Conservation (phyloP, 35 echinoderm and acorn worm genomes). For the Apostichopus japonicus region DNA sequence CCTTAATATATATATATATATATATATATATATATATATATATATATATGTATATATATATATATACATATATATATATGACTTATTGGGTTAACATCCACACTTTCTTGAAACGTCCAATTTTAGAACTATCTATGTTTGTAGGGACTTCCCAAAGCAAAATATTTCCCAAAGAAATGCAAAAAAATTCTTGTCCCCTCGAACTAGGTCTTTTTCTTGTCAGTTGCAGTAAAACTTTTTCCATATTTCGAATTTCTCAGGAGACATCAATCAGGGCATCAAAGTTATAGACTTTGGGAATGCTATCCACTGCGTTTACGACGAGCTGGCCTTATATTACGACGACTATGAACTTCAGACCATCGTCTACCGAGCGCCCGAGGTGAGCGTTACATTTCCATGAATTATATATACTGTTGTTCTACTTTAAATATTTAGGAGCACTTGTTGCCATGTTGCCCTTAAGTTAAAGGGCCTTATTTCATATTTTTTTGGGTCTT, state of each 20-base stretch:
- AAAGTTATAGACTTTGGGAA: slow-evolving; percentile 99
- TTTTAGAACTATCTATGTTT: too few species aligned
- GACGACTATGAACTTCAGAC: slow-evolving; percentile 96
- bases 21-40: too few species aligned
- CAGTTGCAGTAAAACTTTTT: background rate
- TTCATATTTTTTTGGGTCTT: background rate
- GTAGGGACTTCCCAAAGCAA: too few species aligned
- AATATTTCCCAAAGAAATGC: too few species aligned
- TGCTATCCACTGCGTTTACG: slow-evolving; percentile 94
- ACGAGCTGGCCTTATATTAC: slow-evolving; percentile 92
- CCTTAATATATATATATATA: too few species aligned
- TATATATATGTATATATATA: too few species aligned
- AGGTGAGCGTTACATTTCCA: slow-evolving; percentile 79
- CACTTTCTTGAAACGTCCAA: too few species aligned
- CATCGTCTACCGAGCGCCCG: slow-evolving; percentile 87
- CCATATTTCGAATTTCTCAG: background rate
- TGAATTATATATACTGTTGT: slow-evolving; percentile 24
- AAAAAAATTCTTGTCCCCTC: too few species aligned
- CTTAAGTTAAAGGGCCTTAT: background rate
- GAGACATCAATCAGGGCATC: slow-evolving; percentile 38
- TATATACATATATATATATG: too few species aligned
- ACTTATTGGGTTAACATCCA: too few species aligned
- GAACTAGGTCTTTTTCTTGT: too few species aligned
- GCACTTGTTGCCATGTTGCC: background rate
- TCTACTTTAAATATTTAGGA: slow-evolving; percentile 34